Evolutionary conservation across 1,140 invertebrate genomes (phyloP).

Genomic region (Druon quercuslanigerum): DNA sequence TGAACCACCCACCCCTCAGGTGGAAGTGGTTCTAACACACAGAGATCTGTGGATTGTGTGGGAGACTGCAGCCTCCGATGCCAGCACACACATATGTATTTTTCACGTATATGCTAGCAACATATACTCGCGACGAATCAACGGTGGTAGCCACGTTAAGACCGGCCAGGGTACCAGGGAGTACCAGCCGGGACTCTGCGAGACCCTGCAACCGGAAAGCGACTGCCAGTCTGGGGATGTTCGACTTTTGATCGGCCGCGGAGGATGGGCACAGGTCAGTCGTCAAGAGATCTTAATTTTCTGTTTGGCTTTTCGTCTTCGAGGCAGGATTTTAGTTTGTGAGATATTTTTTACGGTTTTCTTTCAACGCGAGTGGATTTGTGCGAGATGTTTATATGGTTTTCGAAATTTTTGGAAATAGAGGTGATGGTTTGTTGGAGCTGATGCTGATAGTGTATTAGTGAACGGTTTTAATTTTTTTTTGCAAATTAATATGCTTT

Average conservation of each 20-base stretch:
- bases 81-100: background rate
- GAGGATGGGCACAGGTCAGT: conserved; percentile 71
- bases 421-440: too few species aligned
- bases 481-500: too few species aligned
- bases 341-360: background rate
- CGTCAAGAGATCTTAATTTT: conserved; percentile 39
- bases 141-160: conserved; percentile 54
- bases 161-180: conserved; percentile 57
- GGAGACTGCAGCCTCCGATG: background rate
- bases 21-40: too few species aligned
- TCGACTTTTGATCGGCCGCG: conserved; percentile 62
- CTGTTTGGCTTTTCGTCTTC: conserved; percentile 4
- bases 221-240: conserved; percentile 59
- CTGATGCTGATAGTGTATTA: too few species aligned
- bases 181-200: conserved; percentile 59
- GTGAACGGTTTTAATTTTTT: too few species aligned
- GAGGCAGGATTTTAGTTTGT: background rate
- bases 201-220: conserved; percentile 44
- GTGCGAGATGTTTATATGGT: too few species aligned
- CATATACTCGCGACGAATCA: conserved; percentile 18
- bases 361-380: too few species aligned
- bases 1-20: background rate
- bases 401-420: too few species aligned
- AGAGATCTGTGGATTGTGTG: background rate
- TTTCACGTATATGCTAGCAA: conserved; percentile 24